phyloP scores from a whole-genome alignment of 2,797 vertebrate species.

The Pipistrellus kuhlii region DNA sequence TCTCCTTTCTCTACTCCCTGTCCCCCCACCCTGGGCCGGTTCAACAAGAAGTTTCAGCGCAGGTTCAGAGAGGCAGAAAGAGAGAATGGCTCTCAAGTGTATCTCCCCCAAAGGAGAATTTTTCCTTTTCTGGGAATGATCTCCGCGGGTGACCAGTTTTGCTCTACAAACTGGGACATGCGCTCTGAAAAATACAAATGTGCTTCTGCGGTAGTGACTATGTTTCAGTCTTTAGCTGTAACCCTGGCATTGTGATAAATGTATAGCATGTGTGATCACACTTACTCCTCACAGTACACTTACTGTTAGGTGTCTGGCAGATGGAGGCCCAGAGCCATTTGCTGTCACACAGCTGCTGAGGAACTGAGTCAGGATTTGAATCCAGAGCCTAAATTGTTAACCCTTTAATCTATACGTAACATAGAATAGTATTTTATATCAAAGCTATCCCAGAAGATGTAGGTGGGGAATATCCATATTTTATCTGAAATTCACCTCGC shows the following conservation, averaged over 20 bases:
- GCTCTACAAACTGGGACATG: neutral
- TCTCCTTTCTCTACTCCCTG: neutral
- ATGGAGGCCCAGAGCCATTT: constrained; percentile 19
- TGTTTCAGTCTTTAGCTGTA: constrained; percentile 10
- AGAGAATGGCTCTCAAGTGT: neutral
- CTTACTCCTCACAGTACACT: neutral
- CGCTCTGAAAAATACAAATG: constrained; percentile 25
- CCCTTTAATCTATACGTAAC: neutral
- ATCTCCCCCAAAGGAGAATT: neutral
- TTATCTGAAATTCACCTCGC: neutral
- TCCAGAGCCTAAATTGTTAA: constrained; percentile 26
- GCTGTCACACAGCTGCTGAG: neutral
- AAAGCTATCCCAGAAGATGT: neutral
- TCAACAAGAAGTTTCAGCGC: constrained; percentile 19
- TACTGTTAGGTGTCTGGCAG: neutral
- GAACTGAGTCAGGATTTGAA: neutral
- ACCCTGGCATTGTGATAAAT: neutral
- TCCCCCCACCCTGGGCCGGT: neutral
- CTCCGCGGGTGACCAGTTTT: constrained; percentile 23
- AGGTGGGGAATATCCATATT: neutral
- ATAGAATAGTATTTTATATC: neutral
- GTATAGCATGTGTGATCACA: neutral
- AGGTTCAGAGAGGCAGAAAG: constrained; percentile 25
- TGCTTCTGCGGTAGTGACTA: neutral
- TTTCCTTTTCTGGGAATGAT: neutral